These are phyloP conservation scores for Dromiciops gliroides DNA, from an alignment of 2,113 vertebrate species.

Conservation along the genomic window DNA sequence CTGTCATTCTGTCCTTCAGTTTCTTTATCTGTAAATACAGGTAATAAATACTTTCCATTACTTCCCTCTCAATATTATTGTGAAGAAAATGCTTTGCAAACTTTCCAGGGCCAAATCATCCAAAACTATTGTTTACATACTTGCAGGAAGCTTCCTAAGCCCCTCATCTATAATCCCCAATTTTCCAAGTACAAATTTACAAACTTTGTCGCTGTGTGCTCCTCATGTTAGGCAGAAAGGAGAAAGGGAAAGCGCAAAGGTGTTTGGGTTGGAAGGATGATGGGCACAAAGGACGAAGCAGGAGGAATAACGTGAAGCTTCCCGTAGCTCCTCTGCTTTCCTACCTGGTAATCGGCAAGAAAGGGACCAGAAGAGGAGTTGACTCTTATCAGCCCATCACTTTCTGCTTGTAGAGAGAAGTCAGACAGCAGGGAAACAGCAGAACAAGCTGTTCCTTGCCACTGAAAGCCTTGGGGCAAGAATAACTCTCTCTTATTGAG, in stretches of 20 bases:
- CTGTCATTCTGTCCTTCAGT: not conserved
- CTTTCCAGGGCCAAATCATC: not conserved
- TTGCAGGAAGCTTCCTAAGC: not conserved
- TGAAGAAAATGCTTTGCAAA: not conserved
- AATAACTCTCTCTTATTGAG: not conserved
- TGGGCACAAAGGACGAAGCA: not conserved
- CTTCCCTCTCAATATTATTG: not conserved
- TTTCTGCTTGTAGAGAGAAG: not conserved
- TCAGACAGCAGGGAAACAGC: not conserved
- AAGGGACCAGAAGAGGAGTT: not conserved
- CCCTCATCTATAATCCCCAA: not conserved
- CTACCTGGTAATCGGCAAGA: not conserved
- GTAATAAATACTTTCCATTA: not conserved
- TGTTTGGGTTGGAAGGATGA: not conserved
- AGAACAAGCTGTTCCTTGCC: not conserved
- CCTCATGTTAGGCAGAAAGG: not conserved
- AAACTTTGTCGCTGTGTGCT: not conserved
- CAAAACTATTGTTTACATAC: not conserved
- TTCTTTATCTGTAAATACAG: not conserved
- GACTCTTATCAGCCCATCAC: not conserved
- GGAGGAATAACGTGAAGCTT: not conserved
- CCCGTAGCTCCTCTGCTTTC: not conserved
- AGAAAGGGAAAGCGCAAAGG: not conserved
- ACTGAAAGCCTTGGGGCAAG: not conserved
- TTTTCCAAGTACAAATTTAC: not conserved